A percentile compares a stretch with the other conserved stretches of the same genome.
These are phyloP conservation scores for Arnoldichthys spilopterus DNA, from an alignment of 2,797 vertebrate species.

Conservation along the genomic window DNA sequence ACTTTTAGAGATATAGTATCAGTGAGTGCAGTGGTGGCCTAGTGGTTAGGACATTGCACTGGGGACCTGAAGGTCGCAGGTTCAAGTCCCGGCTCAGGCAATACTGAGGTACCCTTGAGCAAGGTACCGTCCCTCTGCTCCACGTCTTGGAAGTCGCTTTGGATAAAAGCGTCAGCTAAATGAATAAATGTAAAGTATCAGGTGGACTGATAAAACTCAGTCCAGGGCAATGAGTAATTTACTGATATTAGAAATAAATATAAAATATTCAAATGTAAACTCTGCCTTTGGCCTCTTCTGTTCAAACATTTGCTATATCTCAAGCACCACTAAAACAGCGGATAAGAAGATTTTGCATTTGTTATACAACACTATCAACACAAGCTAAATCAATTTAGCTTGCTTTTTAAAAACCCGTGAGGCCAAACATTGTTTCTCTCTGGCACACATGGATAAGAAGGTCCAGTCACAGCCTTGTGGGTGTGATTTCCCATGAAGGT, in stretches of 20 bases:
- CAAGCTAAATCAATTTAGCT: slow-evolving; percentile 34
- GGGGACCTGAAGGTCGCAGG: no score
- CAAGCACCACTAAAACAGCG: slow-evolving; percentile 1
- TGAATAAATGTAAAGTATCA: no score
- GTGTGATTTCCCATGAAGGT: slow-evolving; percentile 9
- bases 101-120: no score
- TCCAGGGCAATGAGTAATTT: neutral
- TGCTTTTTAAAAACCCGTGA: slow-evolving; percentile 7
- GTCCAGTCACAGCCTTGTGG: slow-evolving; percentile 8
- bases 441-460: slow-evolving; percentile 11
- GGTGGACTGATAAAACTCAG: slow-evolving; percentile 4
- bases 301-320: slow-evolving; percentile 16
- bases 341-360: slow-evolving; percentile 25
- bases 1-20: neutral
- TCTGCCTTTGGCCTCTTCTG: neutral
- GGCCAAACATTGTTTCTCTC: slow-evolving; percentile 18
- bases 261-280: neutral
- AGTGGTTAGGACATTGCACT: no score
- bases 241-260: neutral
- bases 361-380: slow-evolving; percentile 23
- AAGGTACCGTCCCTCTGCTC: no score
- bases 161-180: no score
- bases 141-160: no score
- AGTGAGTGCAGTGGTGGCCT: no score
- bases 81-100: no score